These are phyloP conservation scores for Disparrhopalites patrizii DNA, from an alignment of 2,888 invertebrate species.

Conservation along the genomic window DNA sequence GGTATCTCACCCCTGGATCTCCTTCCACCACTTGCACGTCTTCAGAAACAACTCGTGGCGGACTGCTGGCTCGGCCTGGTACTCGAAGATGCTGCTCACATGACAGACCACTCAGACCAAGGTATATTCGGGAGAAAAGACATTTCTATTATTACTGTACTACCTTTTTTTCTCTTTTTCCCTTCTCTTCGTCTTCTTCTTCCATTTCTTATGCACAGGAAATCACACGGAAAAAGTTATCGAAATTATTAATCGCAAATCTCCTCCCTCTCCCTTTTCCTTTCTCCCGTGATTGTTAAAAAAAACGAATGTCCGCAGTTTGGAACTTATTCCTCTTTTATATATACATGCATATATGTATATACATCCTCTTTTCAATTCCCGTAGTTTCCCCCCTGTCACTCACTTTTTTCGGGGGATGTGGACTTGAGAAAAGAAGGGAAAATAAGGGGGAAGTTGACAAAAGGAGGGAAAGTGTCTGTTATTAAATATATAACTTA, in stretches of 20 bases:
- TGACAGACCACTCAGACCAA: constrained; percentile 47
- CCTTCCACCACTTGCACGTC: constrained; percentile 51
- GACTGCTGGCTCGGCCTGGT: constrained; percentile 51
- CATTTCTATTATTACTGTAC: not conserved
- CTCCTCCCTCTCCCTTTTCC: not conserved
- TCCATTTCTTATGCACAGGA: not conserved
- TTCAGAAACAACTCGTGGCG: constrained; percentile 53
- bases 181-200: constrained; percentile 5
- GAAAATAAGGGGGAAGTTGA: too few species aligned
- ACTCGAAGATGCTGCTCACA: constrained; percentile 48
- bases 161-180: not conserved
- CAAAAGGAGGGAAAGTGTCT: too few species aligned
- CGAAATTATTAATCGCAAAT: not conserved
- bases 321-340: too few species aligned
- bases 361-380: too few species aligned
- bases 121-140: constrained; percentile 26
- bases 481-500: too few species aligned
- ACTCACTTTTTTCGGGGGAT: too few species aligned
- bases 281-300: not conserved
- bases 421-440: too few species aligned
- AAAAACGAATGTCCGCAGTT: too few species aligned
- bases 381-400: too few species aligned
- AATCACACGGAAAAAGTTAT: not conserved
- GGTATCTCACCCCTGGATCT: constrained; percentile 57
- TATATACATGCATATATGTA: too few species aligned